Evolutionary conservation across 2,797 vertebrate genomes (phyloP).

Genomic region (Trachops cirrhosus): DNA sequence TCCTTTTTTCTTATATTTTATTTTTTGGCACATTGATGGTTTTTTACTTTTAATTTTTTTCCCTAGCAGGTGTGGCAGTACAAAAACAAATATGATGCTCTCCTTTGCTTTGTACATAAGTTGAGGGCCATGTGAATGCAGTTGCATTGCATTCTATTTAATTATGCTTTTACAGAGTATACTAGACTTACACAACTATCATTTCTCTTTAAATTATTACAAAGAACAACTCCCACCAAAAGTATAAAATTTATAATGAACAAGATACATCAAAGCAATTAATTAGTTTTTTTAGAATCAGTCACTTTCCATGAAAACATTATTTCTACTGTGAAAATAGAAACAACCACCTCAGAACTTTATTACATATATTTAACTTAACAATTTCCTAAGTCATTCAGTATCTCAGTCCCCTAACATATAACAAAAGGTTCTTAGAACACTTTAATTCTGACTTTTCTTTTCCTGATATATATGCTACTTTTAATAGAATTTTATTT

Average conservation of each 20-base stretch:
- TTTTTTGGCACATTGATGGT: neutral
- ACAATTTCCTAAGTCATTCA: neutral
- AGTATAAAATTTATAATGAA: no score
- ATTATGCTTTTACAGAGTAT: neutral
- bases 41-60: neutral
- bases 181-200: neutral
- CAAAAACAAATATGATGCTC: neutral
- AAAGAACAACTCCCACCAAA: no score
- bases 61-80: neutral
- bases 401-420: neutral
- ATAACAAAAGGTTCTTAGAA: neutral
- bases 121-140: neutral
- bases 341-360: neutral
- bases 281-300: no score
- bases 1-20: neutral
- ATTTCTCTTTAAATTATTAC: neutral
- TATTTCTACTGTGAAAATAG: no score
- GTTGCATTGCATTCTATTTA: neutral
- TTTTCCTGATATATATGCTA: neutral
- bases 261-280: no score
- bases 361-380: neutral
- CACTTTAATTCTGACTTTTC: neutral
- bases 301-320: no score
- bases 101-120: neutral
- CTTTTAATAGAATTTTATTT: neutral